These are phyloP conservation scores for Amphimallon solstitiale DNA, from an alignment of 2,888 invertebrate species.

Conservation along the genomic window DNA sequence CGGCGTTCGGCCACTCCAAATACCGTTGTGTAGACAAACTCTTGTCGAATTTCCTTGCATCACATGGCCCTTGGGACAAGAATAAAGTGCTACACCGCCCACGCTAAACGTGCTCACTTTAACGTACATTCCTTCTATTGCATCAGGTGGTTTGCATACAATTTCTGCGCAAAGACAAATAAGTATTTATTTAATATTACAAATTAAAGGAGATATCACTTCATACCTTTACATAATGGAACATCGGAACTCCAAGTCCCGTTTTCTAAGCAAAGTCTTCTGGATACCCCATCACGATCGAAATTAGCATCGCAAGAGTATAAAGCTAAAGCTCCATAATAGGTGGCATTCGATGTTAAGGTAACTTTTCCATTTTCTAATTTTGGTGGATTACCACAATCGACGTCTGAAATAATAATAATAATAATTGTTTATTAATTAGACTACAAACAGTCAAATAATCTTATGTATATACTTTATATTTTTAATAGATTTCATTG, in stretches of 20 bases:
- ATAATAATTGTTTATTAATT: no score
- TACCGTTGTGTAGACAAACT: constrained; percentile 78
- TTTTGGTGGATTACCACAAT: constrained; percentile 81
- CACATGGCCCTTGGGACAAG: constrained; percentile 83
- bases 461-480: no score
- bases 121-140: constrained; percentile 69
- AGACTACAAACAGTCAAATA: no score
- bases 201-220: neutral
- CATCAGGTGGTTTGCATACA: constrained; percentile 77
- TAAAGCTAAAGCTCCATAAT: constrained; percentile 85
- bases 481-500: no score
- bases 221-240: constrained; percentile 80
- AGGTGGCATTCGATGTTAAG: constrained; percentile 86
- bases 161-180: constrained; percentile 70
- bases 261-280: constrained; percentile 86
- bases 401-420: constrained; percentile 83
- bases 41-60: constrained; percentile 84
- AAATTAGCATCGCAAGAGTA: constrained; percentile 87
- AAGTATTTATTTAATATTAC: constrained; percentile 29
- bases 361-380: constrained; percentile 80
- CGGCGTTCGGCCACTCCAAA: constrained; percentile 84
- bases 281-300: constrained; percentile 83
- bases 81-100: constrained; percentile 82
- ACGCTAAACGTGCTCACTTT: constrained; percentile 75
- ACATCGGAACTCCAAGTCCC: constrained; percentile 90